Evolutionary conservation across 2,113 vertebrate genomes (phyloP).

Genomic region (Indicator indicator): DNA sequence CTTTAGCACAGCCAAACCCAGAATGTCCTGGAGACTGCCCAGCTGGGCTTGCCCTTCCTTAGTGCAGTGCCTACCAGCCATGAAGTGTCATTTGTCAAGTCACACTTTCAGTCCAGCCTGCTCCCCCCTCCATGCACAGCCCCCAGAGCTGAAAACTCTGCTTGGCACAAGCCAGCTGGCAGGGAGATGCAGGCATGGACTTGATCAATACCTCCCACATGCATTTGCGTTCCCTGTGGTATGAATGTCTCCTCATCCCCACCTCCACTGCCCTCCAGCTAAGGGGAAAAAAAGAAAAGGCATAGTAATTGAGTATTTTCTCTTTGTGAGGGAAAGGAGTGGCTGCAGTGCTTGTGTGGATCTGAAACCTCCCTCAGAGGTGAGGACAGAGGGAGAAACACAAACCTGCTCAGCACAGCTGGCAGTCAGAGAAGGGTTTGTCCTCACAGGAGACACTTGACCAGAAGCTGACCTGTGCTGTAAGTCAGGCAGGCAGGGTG

Average conservation of each 20-base stretch:
- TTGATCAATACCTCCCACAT: background rate
- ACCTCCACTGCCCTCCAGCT: background rate
- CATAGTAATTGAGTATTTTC: accelerated
- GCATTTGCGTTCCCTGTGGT: background rate
- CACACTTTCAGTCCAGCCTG: background rate
- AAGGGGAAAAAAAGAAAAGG: background rate
- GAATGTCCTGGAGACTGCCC: background rate
- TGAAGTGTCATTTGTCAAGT: background rate
- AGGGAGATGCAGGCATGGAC: background rate
- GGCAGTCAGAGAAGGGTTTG: background rate
- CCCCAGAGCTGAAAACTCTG: background rate
- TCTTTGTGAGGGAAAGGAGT: background rate
- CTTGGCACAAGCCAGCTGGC: background rate
- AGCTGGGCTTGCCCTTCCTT: background rate
- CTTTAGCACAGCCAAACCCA: background rate
- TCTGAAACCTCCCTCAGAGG: background rate
- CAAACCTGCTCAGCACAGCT: background rate
- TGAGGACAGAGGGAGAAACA: background rate
- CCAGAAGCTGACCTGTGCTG: background rate
- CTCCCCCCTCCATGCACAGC: background rate
- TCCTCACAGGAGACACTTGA: background rate
- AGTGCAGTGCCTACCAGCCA: background rate
- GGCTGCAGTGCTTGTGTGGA: accelerated
- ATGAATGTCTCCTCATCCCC: background rate
- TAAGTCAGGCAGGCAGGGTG: background rate